phyloP scores from a whole-genome alignment of 2,113 vertebrate species.

The Ceratotherium simum region DNA sequence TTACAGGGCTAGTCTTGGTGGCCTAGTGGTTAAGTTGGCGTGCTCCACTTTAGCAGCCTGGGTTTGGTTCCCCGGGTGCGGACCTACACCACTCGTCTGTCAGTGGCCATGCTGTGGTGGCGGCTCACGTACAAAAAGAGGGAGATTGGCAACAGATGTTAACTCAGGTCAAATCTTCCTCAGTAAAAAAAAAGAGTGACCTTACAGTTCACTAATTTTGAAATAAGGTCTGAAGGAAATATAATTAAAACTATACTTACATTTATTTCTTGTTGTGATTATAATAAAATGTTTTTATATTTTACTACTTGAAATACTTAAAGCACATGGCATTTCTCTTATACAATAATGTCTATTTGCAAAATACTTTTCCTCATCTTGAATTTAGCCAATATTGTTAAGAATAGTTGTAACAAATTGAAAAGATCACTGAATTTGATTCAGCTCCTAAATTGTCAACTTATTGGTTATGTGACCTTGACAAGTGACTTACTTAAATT shows the following conservation, averaged over 20 bases:
- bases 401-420: background rate
- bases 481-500: background rate
- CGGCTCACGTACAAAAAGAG: too few species aligned
- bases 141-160: too few species aligned
- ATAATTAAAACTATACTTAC: background rate
- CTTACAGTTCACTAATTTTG: background rate
- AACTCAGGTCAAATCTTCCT: too few species aligned
- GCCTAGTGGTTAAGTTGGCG: too few species aligned
- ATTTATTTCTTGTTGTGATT: background rate
- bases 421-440: background rate
- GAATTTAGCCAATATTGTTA: background rate
- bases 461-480: background rate
- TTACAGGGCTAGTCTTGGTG: too few species aligned
- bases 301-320: background rate
- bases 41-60: too few species aligned
- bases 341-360: background rate
- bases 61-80: too few species aligned
- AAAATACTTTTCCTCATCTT: conserved; percentile 36
- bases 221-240: background rate
- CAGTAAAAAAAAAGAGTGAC: background rate
- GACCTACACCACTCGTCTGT: too few species aligned
- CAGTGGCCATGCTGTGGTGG: too few species aligned
- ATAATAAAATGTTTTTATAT: background rate
- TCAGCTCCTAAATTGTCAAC: background rate
- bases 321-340: background rate